Evolutionary conservation across 2,797 vertebrate genomes (phyloP).

Genomic region (Lophius americanus): DNA sequence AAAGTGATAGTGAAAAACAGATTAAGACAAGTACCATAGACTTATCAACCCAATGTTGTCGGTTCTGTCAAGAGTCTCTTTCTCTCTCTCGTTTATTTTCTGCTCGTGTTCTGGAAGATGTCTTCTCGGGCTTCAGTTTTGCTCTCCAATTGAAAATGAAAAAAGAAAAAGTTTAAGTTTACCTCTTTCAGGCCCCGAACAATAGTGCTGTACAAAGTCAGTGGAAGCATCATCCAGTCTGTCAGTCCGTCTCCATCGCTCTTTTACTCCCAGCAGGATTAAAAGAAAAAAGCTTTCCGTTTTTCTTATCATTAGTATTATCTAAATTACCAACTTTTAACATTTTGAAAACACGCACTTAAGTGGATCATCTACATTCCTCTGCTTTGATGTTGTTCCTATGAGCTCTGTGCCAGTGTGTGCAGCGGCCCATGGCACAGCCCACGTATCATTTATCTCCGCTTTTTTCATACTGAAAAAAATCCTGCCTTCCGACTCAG

Average conservation of each 20-base stretch:
- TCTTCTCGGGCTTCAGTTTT: conserved; percentile 35
- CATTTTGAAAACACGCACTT: conserved; percentile 59
- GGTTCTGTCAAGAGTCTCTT: conserved; percentile 77
- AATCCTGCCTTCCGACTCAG: conserved; percentile 13
- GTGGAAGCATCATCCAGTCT: conserved; percentile 62
- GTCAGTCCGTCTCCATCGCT: conserved; percentile 35
- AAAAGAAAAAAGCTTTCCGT: conserved; percentile 29
- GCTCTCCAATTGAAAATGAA: conserved; percentile 46
- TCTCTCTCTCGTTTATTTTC: conserved; percentile 50
- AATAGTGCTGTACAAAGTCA: conserved; percentile 68
- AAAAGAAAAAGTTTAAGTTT: conserved; percentile 53
- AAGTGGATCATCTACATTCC: conserved; percentile 53
- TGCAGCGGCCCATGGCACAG: conserved; percentile 36
- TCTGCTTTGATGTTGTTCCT: conserved; percentile 52
- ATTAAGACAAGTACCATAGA: conserved; percentile 52
- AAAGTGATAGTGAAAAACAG: conserved; percentile 63
- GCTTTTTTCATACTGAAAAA: conserved; percentile 43
- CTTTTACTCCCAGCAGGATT: conserved; percentile 42
- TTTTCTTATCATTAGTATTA: conserved; percentile 61
- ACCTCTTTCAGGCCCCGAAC: conserved; percentile 52
- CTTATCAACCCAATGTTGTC: conserved; percentile 64
- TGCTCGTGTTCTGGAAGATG: conserved; percentile 42
- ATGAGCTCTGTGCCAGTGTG: conserved; percentile 29
- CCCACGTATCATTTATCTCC: conserved; percentile 34
- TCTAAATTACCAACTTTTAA: conserved; percentile 57